These are phyloP conservation scores for Drosophila dunni DNA, from an alignment of 1,140 invertebrate genomes.

Conservation along the genomic window DNA sequence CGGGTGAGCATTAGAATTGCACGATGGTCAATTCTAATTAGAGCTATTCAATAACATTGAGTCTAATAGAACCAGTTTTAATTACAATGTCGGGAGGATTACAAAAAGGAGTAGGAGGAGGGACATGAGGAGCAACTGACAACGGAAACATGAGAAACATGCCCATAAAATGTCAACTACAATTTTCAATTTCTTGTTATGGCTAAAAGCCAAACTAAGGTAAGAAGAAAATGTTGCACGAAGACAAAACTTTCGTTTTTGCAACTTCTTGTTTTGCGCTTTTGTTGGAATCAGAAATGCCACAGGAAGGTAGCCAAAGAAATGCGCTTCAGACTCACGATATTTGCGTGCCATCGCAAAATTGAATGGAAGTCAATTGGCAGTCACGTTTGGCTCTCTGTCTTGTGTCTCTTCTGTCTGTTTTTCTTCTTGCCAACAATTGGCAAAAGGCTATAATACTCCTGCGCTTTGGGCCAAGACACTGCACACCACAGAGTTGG, in stretches of 20 bases:
- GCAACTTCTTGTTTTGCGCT: slow-evolving; percentile 1
- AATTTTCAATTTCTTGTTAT: slow-evolving; percentile 20
- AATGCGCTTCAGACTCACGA: slow-evolving; percentile 59
- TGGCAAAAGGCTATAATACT: slow-evolving; percentile 6
- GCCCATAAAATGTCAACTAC: slow-evolving; percentile 26
- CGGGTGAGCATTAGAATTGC: slow-evolving; percentile 36
- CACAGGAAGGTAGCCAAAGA: slow-evolving; percentile 28
- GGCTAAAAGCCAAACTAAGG: slow-evolving; percentile 1
- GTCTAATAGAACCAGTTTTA: slow-evolving; percentile 45
- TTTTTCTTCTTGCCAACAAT: not conserved
- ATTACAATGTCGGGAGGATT: slow-evolving; percentile 3
- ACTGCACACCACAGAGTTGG: slow-evolving; percentile 29
- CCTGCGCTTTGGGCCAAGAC: not conserved
- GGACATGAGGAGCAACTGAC: not conserved
- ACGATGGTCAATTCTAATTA: slow-evolving; percentile 74
- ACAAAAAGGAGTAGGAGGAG: not conserved
- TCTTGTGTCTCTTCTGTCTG: not conserved
- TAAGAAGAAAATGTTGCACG: slow-evolving; percentile 5
- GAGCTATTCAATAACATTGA: slow-evolving; percentile 62
- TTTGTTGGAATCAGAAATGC: slow-evolving; percentile 32
- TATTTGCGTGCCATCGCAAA: slow-evolving; percentile 77
- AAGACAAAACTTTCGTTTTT: slow-evolving; percentile 73
- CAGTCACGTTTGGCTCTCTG: slow-evolving; percentile 70
- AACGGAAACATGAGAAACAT: slow-evolving; percentile 41
- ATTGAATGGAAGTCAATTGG: slow-evolving; percentile 82